Evolutionary conservation across 2,113 vertebrate species (phyloP), one percentile per base, ranked within the genome.

Genomic region (Indicator indicator): DNA sequence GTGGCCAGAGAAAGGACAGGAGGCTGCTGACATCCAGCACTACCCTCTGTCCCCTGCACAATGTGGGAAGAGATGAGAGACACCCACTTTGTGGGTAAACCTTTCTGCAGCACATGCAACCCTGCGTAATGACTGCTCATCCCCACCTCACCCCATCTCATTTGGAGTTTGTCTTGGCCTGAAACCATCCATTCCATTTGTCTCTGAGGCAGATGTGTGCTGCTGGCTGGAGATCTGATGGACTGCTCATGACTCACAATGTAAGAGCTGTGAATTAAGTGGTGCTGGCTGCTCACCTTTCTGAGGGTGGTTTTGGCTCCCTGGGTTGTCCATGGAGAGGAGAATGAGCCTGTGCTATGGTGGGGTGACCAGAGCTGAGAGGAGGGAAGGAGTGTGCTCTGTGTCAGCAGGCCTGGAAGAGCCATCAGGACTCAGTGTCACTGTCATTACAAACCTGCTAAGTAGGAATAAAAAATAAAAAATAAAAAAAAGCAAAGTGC

Each of bases 211-310:
- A 59, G 56, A 44, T 20, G 0, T 0, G 70, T 78, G 72, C 73
- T 7, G 1, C 63, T 16, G 24, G 81, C 86, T 72, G 59, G 59
- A 38, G 72, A 63, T 81, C 86, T 73, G 30, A 81, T 5, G 6
- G 59, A 78, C 68, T 89, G 44, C 30, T 74, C 50, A 11, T 94
- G 94, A 94, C 81, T 95, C 95, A 87, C 6, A 6, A 36, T 5
- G 3, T 2, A 14, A 23, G 68, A 90, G 44, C 8, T 0, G 0
- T 68, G 89, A 52, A 38, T 78, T 81, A 52, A 0, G 0, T 2
- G 6, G 32, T 2, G 0, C 50, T 1, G 14, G n/a, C 71, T 95
- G 48, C 69, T 89, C 64, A 55, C 30, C 71, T 67, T 67, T 76
- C 72, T 89, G 76, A 73, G 58, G 70, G 69, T 0, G 0, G 20